phyloP scores from a whole-genome alignment of 2,797 vertebrate genomes.

The Onychomys arenicola region DNA sequence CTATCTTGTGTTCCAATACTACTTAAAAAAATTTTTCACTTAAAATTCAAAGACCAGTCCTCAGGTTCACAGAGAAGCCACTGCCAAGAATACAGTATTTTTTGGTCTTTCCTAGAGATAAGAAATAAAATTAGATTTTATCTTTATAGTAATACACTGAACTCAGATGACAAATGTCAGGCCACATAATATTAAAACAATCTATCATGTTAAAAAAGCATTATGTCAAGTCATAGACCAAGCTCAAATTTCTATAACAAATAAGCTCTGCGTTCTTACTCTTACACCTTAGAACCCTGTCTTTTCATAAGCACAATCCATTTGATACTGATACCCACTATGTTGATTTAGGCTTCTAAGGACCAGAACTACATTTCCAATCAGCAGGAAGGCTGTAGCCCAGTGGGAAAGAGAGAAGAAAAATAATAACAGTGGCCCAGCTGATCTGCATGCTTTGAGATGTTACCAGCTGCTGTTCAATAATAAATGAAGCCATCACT shows the following conservation, averaged over 20 bases:
- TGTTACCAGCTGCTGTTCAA: slow-evolving; percentile 71
- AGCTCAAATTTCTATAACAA: neutral
- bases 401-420: neutral
- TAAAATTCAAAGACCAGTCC: neutral
- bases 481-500: slow-evolving; percentile 78
- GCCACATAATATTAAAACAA: slow-evolving; percentile 40
- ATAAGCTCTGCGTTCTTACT: neutral
- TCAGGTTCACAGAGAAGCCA: neutral
- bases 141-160: slow-evolving; percentile 16
- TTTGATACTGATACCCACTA: neutral
- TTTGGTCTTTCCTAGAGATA: neutral
- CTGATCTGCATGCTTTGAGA: slow-evolving; percentile 33
- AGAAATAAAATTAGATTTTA: neutral
- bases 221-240: neutral
- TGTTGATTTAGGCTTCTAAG: neutral
- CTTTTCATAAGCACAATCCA: neutral
- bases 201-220: neutral
- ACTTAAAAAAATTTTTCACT: neutral
- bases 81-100: neutral
- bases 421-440: neutral
- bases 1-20: neutral
- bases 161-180: neutral
- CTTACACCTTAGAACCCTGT: neutral
- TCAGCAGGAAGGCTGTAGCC: neutral
- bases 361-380: slow-evolving; percentile 14